Evolutionary conservation across 2,888 invertebrate species (phyloP), one percentile per base, ranked within the genome.

Genomic region (Bombylius major): DNA sequence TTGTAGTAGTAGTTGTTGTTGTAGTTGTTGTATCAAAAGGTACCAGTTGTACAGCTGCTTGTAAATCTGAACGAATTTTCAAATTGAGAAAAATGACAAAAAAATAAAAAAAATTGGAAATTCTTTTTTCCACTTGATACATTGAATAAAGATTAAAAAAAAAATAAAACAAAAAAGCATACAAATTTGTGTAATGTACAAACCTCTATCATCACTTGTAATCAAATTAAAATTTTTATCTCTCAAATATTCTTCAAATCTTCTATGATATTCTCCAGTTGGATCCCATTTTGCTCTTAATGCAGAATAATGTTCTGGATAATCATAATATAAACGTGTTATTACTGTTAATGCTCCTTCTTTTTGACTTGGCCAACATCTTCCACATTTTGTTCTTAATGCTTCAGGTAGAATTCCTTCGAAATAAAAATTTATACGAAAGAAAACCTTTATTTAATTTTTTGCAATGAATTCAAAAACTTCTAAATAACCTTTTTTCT

Each of bases 361-460:
- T 70, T 82, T 84, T 70, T 86, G 86, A 55, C 79, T 78, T 34
- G 79, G 79, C 45, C 82, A 82, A 66, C 86, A 86, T 52, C 82
- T 77, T 14, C 76, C 68, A 69, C 86, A 86, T 63, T 81, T 82
- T 34, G 82, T 83, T 61, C 78, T 70, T 53, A 87, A 67, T 2
- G 85, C 86, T 71, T 87, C 86, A 7, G 86, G 86, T 12, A 87
- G 75, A 62, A 84, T 77, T 67, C 80, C 87, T 87, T 74, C 23
- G 65, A 62, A 56, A 56, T 47, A 52, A 44, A 46, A 7, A 36
- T 23, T 23, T 23, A n/a, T n/a, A n/a, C n/a, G n/a, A n/a, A n/a
- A n/a, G n/a, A n/a, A n/a, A n/a, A n/a, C n/a, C n/a, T n/a, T n/a
- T n/a, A n/a, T n/a, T n/a, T n/a, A n/a, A n/a, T n/a, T n/a, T n/a